phyloP scores from a whole-genome alignment of 2,888 invertebrate species.

The Cordilura impudica region DNA sequence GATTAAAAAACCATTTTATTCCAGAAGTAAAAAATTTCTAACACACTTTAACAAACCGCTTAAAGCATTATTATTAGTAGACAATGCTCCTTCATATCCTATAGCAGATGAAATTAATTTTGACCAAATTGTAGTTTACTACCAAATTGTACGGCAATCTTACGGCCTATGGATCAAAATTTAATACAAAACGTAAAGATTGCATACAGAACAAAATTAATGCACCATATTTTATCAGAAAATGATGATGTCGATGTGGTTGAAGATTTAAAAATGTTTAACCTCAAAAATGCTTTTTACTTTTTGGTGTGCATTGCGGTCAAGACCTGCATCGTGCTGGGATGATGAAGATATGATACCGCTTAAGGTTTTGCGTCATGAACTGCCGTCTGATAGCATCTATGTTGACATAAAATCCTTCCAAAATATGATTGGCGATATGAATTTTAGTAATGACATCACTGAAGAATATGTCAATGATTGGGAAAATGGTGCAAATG shows the following conservation, averaged over 20 bases:
- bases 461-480: too few species aligned
- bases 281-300: neutral
- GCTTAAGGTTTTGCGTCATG: neutral
- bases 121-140: conserved; percentile 52
- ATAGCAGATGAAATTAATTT: conserved; percentile 44
- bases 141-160: conserved; percentile 57
- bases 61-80: conserved; percentile 61
- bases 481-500: too few species aligned
- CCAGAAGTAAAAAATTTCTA: conserved; percentile 51
- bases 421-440: conserved; percentile 33
- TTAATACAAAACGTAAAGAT: too few species aligned
- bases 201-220: conserved; percentile 30
- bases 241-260: conserved; percentile 9
- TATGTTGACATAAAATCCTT: conserved; percentile 27
- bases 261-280: too few species aligned
- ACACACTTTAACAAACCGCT: conserved; percentile 56
- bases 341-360: too few species aligned
- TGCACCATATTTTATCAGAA: conserved; percentile 53
- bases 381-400: conserved; percentile 20
- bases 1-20: conserved; percentile 63
- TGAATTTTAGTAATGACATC: conserved; percentile 15
- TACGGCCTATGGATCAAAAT: conserved; percentile 64
- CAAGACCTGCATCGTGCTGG: conserved; percentile 13
- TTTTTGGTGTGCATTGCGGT: conserved; percentile 10
- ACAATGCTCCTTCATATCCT: conserved; percentile 60